These are phyloP conservation scores for Eilema depressum DNA, from an alignment of 2,888 invertebrate genomes.

Conservation along the genomic window DNA sequence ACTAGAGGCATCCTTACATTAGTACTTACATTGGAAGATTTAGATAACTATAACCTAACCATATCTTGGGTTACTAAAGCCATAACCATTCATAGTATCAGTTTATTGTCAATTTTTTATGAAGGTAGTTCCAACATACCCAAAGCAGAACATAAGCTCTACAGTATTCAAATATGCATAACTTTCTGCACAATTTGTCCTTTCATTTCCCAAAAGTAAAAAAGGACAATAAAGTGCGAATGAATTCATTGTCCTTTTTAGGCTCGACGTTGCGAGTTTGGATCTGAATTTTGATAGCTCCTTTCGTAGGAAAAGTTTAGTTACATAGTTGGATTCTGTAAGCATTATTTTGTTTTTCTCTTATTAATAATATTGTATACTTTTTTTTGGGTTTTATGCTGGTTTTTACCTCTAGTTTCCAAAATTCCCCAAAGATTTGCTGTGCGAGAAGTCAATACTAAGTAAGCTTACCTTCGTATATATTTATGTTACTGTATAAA, in stretches of 20 bases:
- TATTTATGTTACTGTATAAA: not conserved
- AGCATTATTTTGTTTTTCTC: not conserved
- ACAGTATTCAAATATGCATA: conserved; percentile 10
- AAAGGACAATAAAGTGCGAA: not conserved
- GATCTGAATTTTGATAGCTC: conserved; percentile 2
- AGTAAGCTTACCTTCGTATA: not conserved
- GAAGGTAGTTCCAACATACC: not conserved
- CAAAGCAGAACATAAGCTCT: not conserved
- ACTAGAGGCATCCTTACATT: too few species aligned
- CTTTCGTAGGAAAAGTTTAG: not conserved
- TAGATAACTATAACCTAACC: too few species aligned
- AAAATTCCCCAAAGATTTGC: not conserved
- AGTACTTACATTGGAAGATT: too few species aligned
- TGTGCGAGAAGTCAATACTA: not conserved
- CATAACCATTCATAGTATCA: not conserved
- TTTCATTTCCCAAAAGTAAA: conserved; percentile 13
- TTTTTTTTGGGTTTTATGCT: not conserved
- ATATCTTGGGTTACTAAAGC: too few species aligned
- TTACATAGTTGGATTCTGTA: not conserved
- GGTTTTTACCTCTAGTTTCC: not conserved
- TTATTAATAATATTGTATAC: not conserved
- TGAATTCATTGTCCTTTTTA: conserved; percentile 9
- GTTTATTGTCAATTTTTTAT: not conserved
- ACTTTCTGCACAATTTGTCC: conserved; percentile 8
- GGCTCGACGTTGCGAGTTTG: not conserved